A percentile compares a stretch with the other conserved stretches of the same genome.
These are phyloP conservation scores for Catamblyrhynchus diadema DNA, from an alignment of 2,797 vertebrate species.

Conservation along the genomic window DNA sequence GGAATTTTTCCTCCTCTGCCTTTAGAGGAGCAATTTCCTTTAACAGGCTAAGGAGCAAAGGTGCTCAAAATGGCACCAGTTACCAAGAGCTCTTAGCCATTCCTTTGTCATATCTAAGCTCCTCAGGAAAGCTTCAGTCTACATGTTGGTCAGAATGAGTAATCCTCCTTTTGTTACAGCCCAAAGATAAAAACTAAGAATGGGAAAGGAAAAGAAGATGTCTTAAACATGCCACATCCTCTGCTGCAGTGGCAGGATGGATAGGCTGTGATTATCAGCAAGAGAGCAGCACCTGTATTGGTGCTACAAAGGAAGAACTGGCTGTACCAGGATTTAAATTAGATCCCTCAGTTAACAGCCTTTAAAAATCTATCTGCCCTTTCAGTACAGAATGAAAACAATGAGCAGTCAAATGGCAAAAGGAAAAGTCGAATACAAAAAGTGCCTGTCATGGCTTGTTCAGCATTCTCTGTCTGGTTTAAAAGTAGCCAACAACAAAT, in stretches of 20 bases:
- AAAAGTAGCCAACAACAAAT: background rate
- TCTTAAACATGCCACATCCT: background rate
- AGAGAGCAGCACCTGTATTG: background rate
- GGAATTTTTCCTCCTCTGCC: background rate
- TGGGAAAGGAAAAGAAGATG: background rate
- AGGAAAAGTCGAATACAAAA: background rate
- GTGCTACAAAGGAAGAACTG: background rate
- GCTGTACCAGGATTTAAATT: background rate
- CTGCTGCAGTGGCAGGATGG: background rate
- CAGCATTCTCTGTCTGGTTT: background rate
- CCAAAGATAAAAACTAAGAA: constrained; percentile 7
- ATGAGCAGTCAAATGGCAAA: background rate
- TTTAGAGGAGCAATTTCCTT: background rate
- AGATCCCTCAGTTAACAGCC: background rate
- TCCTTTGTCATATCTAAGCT: background rate
- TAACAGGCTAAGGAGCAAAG: background rate
- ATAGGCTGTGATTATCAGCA: background rate
- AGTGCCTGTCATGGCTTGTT: background rate
- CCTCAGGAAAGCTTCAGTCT: background rate
- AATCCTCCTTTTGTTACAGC: constrained; percentile 3
- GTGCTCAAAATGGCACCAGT: background rate
- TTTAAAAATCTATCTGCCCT: background rate
- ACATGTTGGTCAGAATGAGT: background rate
- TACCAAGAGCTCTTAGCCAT: background rate
- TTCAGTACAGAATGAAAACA: constrained; percentile 3